phyloP scores from a whole-genome alignment of 2,797 vertebrate genomes.

The Enteromius afrohamiltoni region DNA sequence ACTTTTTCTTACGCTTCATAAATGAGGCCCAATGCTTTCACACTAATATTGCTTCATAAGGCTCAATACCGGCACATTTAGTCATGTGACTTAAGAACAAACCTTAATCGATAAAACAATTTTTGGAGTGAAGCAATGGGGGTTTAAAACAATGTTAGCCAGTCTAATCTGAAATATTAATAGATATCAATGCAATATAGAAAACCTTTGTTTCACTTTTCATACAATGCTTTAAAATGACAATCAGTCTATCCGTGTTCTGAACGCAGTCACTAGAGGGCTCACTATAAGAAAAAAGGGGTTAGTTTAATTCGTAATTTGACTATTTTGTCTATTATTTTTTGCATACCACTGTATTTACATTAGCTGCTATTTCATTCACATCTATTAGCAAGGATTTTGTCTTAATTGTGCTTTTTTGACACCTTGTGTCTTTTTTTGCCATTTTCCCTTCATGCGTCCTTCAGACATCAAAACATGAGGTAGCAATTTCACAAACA shows the following conservation, averaged over 20 bases:
- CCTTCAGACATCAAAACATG: constrained; percentile 57
- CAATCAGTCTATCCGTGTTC: neutral
- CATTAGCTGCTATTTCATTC: constrained; percentile 29
- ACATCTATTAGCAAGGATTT: constrained; percentile 8
- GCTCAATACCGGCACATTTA: constrained; percentile 6
- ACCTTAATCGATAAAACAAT: neutral
- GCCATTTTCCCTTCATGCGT: neutral
- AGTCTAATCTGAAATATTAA: neutral
- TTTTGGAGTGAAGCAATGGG: neutral
- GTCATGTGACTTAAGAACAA: neutral
- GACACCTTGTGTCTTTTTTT: constrained; percentile 57
- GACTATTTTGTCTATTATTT: neutral
- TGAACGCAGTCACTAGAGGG: neutral
- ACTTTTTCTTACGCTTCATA: neutral
- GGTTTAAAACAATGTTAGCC: neutral
- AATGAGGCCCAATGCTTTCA: constrained; percentile 9
- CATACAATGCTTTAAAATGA: constrained; percentile 3
- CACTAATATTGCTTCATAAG: constrained; percentile 68
- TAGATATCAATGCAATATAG: constrained; percentile 14
- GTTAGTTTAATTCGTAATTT: neutral
- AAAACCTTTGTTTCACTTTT: neutral
- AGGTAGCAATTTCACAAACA: constrained; percentile 61
- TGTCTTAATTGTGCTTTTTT: constrained; percentile 54
- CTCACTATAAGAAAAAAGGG: neutral
- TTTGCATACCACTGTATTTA: constrained; percentile 36